Evolutionary conservation across 2,113 vertebrate species (phyloP).

Genomic region (Halichoerus grypus): DNA sequence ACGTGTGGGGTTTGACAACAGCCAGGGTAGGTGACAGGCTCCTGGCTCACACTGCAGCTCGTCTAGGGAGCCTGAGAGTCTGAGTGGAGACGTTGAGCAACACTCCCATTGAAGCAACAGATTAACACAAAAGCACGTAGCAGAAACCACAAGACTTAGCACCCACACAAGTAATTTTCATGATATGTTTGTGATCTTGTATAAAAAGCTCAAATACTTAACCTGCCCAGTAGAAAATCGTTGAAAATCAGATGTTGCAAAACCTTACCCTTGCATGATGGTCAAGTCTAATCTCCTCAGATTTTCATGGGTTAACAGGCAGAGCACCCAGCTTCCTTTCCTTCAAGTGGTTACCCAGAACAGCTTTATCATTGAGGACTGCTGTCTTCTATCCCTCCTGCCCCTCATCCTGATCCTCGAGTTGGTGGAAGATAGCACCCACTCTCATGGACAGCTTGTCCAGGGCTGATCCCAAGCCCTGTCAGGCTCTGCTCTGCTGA

Average conservation of each 20-base stretch:
- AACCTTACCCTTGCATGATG: neutral
- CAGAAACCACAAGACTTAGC: neutral
- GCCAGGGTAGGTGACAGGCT: neutral
- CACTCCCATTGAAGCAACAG: neutral
- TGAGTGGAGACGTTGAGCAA: neutral
- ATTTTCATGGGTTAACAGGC: neutral
- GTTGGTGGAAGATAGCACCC: neutral
- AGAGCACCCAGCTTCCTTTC: neutral
- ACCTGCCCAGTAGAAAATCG: neutral
- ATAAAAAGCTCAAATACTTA: neutral
- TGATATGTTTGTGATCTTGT: neutral
- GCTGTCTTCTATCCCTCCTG: neutral
- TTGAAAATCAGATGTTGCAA: neutral
- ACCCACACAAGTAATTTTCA: neutral
- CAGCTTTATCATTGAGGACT: neutral
- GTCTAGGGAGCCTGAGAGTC: neutral
- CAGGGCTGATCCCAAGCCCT: too few species aligned
- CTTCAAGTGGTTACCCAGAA: accelerated
- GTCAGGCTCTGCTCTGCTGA: neutral
- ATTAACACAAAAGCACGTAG: neutral
- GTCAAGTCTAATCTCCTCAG: neutral
- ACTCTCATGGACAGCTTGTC: accelerated
- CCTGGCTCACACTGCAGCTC: accelerated
- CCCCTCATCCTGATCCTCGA: neutral
- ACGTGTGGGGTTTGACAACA: neutral